Evolutionary conservation across 2,797 vertebrate species (phyloP).

Genomic region (Lutjanus campechanus): DNA sequence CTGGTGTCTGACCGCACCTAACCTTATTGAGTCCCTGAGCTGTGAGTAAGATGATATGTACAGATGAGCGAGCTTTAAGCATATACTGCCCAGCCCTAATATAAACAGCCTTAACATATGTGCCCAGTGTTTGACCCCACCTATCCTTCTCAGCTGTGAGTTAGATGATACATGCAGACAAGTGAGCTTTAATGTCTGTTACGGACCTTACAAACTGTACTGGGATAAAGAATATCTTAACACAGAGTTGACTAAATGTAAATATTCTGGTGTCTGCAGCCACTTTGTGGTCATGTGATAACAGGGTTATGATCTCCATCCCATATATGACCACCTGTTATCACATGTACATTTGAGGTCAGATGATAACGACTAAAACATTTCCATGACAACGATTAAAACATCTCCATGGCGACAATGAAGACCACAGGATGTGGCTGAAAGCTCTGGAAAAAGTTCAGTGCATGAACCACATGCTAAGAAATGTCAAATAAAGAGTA

Average conservation of each 20-base stretch:
- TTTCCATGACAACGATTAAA: too few species aligned
- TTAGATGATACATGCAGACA: too few species aligned
- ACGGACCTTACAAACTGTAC: not conserved
- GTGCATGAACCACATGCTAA: not conserved
- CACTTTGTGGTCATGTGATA: not conserved
- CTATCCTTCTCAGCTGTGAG: too few species aligned
- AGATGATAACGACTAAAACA: not conserved
- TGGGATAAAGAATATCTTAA: constrained; percentile 6
- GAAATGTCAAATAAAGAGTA: not conserved
- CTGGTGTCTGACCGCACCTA: not conserved
- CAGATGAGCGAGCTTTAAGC: not conserved
- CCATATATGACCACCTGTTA: not conserved
- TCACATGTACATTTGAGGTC: not conserved
- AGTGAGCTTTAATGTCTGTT: not conserved
- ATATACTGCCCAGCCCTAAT: too few species aligned
- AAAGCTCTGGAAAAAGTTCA: not conserved
- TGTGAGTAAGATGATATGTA: not conserved
- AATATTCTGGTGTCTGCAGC: not conserved
- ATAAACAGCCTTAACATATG: too few species aligned
- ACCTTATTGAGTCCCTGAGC: constrained; percentile 2
- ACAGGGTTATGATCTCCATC: not conserved
- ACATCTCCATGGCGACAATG: too few species aligned
- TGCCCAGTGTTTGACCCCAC: too few species aligned
- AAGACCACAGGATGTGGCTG: not conserved
- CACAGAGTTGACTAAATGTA: not conserved